Evolutionary conservation across 2,113 vertebrate species (phyloP), one percentile per base, ranked within the genome.

Genomic region (Tringa solitaria): DNA sequence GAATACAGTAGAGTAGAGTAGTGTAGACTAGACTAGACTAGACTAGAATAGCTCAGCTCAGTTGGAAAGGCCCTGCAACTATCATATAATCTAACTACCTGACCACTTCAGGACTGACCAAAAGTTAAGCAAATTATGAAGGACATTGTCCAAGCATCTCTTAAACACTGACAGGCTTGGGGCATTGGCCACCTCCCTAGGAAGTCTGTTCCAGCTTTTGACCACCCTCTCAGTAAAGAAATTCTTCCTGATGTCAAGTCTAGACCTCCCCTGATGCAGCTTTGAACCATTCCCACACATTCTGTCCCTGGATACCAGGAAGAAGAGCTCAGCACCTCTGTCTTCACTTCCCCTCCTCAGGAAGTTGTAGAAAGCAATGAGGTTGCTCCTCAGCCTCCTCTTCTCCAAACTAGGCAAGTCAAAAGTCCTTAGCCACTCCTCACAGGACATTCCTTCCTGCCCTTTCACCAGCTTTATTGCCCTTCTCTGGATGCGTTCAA

Each of bases 271-370:
- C 14, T 63, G 5, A 3, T 13, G 2, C 43, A 63, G 1, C 19
- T 84, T 64, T 64, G 21, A 64, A 48, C 33, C 14, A 17, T 75
- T 75, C 14, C 50, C 21, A 41, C 0, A 0, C 2, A 1, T 60
- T 6, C 16, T 43, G 1, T 24, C 10, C 54, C 12, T 50, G 17
- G 6, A 50, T 45, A 2, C 5, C 12, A 59, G 23, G 45, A 45
- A 39, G 33, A 13, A 48, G 16, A 78, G 6, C 3, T 37, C 26
- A 35, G 15, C 9, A 43, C 2, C 4, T 68, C 6, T 9, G 2
- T 45, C 43, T 46, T 18, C 6, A 13, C 3, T 9, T 85, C 21
- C 4, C 2, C 27, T 48, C 9, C 26, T 61, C 41, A 43, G 26
- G 37, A 61, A 61, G 41, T 12, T 33, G 41, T 18, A n/a, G n/a